Conservation (phyloP, 2,888 invertebrate genomes). For the Plagodis dolabraria region DNA sequence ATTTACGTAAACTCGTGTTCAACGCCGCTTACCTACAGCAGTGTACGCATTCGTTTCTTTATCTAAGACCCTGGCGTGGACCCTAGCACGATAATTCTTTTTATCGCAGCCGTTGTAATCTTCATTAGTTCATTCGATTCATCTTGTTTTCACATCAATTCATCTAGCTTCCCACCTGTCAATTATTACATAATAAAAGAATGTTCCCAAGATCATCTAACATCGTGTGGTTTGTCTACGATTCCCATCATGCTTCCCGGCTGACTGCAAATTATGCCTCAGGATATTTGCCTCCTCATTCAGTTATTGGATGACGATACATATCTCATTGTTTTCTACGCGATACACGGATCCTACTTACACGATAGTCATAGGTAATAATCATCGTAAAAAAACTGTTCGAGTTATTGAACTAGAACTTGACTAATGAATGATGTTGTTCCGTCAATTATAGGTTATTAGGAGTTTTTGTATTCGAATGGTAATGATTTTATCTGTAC, state of each 20-base stretch:
- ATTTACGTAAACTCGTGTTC: not conserved
- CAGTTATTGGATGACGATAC: slow-evolving; percentile 55
- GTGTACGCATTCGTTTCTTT: slow-evolving; percentile 15
- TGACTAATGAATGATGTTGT: slow-evolving; percentile 20
- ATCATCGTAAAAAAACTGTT: slow-evolving; percentile 8
- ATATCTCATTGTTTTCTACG: slow-evolving; percentile 57
- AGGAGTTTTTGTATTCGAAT: slow-evolving; percentile 12
- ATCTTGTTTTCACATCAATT: slow-evolving; percentile 63
- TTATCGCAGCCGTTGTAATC: slow-evolving; percentile 34
- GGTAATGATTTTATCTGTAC: slow-evolving; percentile 5
- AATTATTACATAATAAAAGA: slow-evolving; percentile 68
- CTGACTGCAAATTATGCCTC: slow-evolving; percentile 56
- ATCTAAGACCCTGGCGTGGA: slow-evolving; percentile 21
- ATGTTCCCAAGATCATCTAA: slow-evolving; percentile 68
- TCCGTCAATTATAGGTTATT: slow-evolving; percentile 17
- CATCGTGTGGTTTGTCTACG: slow-evolving; percentile 49
- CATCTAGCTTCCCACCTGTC: slow-evolving; percentile 57
- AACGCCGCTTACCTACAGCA: slow-evolving; percentile 4
- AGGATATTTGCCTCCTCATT: slow-evolving; percentile 52
- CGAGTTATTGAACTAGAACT: slow-evolving; percentile 25
- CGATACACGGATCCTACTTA: slow-evolving; percentile 20
- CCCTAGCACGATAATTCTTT: slow-evolving; percentile 27
- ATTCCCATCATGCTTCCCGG: slow-evolving; percentile 62
- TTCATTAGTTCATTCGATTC: slow-evolving; percentile 56
- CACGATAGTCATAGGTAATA: slow-evolving; percentile 15